Conservation (phyloP, 2,888 invertebrate species). For the Euzophera pinguis region DNA sequence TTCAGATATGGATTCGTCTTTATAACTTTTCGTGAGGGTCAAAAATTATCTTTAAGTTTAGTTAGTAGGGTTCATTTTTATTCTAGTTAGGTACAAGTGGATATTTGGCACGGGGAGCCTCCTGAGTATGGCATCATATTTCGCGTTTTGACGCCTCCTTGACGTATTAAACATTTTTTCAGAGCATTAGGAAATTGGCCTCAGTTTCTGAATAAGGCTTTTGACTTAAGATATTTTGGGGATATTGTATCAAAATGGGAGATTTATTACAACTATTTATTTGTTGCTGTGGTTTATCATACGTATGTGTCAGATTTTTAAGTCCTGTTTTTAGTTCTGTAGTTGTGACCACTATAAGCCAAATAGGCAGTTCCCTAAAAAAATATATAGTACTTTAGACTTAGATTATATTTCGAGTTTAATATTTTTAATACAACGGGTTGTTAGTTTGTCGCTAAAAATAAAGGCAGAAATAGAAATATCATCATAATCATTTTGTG, state of each 20-base stretch:
- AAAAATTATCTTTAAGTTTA: conserved; percentile 22
- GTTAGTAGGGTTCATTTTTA: conserved; percentile 24
- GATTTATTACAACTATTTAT: neutral
- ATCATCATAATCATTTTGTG: no score
- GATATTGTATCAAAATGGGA: neutral
- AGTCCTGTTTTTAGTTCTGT: no score
- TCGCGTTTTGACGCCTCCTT: conserved; percentile 40
- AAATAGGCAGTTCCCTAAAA: no score
- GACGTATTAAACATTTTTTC: conserved; percentile 25
- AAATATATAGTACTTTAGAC: no score
- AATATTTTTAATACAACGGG: no score
- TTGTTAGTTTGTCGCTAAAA: no score
- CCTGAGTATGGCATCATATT: conserved; percentile 50
- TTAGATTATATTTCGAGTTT: no score
- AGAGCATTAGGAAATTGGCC: conserved; percentile 32
- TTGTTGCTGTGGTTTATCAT: neutral
- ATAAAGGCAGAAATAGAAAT: no score
- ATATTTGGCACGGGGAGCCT: conserved; percentile 33
- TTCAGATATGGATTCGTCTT: conserved; percentile 30
- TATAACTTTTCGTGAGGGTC: conserved; percentile 11
- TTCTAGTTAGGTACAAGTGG: conserved; percentile 12
- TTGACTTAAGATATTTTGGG: conserved; percentile 15
- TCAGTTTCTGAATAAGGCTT: conserved; percentile 11
- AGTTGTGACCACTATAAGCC: no score
- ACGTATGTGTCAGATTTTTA: no score